Conservation (phyloP, 2,888 invertebrate species). For the Drosophila lacicola region DNA sequence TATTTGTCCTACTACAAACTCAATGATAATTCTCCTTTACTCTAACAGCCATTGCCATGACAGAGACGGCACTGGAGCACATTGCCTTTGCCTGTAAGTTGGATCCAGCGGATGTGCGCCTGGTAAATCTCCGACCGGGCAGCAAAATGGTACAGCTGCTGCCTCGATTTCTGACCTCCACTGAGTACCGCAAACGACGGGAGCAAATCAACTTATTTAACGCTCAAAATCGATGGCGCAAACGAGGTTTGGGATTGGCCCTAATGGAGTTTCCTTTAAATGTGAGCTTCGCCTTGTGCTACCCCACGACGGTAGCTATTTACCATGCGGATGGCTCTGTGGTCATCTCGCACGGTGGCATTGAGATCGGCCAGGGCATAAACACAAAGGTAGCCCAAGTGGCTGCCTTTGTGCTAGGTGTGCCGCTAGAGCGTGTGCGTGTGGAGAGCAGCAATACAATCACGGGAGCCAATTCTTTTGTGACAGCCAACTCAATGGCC, state of each 20-base stretch:
- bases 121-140: conserved; percentile 86
- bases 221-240: conserved; percentile 91
- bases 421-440: conserved; percentile 80
- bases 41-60: conserved; percentile 85
- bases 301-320: conserved; percentile 88
- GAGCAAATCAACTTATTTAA: conserved; percentile 88
- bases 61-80: conserved; percentile 89
- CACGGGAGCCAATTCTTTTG: conserved; percentile 86
- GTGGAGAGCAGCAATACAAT: conserved; percentile 72
- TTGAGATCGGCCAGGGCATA: conserved; percentile 91
- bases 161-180: conserved; percentile 86
- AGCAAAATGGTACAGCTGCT: conserved; percentile 85
- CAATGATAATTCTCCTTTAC: not conserved
- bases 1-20: no score
- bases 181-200: conserved; percentile 87
- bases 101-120: conserved; percentile 87
- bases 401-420: conserved; percentile 89
- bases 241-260: conserved; percentile 89
- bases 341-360: conserved; percentile 89
- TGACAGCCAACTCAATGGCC: conserved; percentile 87
- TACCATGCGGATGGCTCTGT: conserved; percentile 91
- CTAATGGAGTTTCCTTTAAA: conserved; percentile 86
- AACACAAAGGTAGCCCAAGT: conserved; percentile 91
- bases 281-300: conserved; percentile 79
- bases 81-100: conserved; percentile 86